Evolutionary conservation across 2,113 vertebrate genomes (phyloP).

Genomic region (Atherinomorus stipes): DNA sequence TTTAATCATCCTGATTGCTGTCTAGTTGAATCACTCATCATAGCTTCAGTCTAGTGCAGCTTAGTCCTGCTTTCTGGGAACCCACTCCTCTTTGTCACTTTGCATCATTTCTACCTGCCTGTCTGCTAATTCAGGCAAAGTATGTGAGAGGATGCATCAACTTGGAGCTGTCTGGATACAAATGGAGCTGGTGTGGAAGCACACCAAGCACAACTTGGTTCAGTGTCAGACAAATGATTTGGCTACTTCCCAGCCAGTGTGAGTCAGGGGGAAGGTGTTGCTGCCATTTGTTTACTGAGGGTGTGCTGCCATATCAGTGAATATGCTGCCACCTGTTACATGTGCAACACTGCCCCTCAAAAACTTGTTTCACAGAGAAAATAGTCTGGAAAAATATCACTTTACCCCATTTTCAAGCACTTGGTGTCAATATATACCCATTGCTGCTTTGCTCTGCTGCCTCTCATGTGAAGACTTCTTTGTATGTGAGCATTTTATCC

Average conservation of each 20-base stretch:
- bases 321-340: constrained; percentile 84
- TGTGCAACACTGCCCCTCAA: constrained; percentile 34
- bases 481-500: constrained; percentile 21
- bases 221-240: constrained; percentile 14
- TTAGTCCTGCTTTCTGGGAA: not conserved
- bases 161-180: constrained; percentile 39
- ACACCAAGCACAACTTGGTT: not conserved
- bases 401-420: constrained; percentile 1
- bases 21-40: not conserved
- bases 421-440: not conserved
- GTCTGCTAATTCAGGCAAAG: constrained; percentile 4
- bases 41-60: not conserved
- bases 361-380: constrained; percentile 22
- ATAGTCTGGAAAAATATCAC: no score
- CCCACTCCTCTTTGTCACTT: not conserved
- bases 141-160: not conserved
- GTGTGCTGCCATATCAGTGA: constrained; percentile 82
- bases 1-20: not conserved
- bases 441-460: constrained; percentile 8
- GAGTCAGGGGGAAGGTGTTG: constrained; percentile 9
- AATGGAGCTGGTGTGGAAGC: not conserved
- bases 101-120: constrained; percentile 16
- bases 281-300: constrained; percentile 62
- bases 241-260: not conserved
- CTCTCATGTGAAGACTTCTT: no score